Conservation (phyloP, 2,113 vertebrate species). For the Sitta europaea region DNA sequence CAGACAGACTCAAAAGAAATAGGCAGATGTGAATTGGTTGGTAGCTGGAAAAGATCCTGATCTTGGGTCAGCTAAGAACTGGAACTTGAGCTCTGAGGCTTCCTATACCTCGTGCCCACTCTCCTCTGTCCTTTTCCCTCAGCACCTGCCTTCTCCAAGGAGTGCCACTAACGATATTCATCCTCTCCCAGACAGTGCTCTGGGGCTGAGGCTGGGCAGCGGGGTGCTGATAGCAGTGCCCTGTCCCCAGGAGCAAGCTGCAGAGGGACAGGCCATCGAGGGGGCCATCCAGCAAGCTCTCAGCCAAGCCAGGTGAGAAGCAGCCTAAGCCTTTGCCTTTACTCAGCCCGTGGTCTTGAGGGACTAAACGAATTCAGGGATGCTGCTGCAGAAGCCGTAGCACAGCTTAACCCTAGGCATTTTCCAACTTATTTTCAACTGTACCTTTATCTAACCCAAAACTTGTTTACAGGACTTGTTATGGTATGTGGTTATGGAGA, state of each 20-base stretch:
- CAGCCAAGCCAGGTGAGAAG: constrained; percentile 75
- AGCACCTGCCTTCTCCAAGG: background rate
- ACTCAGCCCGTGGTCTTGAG: background rate
- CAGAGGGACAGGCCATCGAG: constrained; percentile 76
- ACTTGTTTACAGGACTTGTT: background rate
- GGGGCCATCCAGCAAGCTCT: constrained; percentile 79
- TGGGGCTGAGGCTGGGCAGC: constrained; percentile 77
- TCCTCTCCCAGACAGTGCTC: constrained; percentile 60
- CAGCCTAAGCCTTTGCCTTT: background rate
- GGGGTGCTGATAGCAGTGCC: constrained; percentile 86
- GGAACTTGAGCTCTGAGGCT: background rate
- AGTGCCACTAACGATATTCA: background rate
- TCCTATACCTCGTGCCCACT: background rate
- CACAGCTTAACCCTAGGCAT: background rate
- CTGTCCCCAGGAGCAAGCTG: constrained; percentile 78
- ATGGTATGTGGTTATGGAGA: background rate
- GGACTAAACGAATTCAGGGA: background rate
- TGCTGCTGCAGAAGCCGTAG: background rate
- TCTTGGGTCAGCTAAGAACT: background rate
- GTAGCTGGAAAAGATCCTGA: background rate
- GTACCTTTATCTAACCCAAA: background rate
- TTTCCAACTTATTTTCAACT: background rate
- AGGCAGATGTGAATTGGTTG: background rate
- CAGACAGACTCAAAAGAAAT: background rate
- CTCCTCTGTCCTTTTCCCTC: background rate